These are phyloP conservation scores for Tinamus major DNA, from an alignment of 2,797 vertebrate species.

Conservation along the genomic window DNA sequence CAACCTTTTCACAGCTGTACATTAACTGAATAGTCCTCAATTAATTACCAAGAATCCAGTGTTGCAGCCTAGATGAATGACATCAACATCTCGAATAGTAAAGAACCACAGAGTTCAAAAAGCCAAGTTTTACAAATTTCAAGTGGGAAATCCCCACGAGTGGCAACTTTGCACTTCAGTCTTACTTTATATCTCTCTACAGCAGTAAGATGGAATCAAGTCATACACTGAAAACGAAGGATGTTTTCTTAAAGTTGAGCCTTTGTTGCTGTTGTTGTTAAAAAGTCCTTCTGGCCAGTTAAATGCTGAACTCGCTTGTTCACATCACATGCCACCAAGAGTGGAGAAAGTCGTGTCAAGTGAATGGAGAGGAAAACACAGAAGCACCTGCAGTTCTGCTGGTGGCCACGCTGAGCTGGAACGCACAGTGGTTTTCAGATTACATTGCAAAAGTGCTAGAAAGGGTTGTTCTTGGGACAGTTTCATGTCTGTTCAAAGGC, in stretches of 20 bases:
- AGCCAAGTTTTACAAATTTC: not conserved
- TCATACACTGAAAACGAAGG: not conserved
- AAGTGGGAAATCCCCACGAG: not conserved
- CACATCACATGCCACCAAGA: accelerated
- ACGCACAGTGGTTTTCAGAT: accelerated
- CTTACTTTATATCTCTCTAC: too few relatives aligned
- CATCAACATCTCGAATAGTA: not conserved
- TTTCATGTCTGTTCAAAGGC: not conserved
- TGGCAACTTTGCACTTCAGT: not conserved
- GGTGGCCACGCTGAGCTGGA: not conserved
- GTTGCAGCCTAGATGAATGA: not conserved
- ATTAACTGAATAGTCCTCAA: not conserved
- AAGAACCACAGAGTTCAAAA: not conserved
- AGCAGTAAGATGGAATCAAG: not conserved
- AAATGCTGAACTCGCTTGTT: not conserved
- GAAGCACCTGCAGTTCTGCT: not conserved
- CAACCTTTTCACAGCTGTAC: not conserved
- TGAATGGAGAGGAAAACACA: not conserved
- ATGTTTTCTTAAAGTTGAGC: not conserved
- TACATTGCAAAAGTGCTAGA: not conserved
- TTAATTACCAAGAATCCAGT: not conserved
- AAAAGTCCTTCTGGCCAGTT: not conserved
- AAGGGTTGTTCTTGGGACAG: not conserved
- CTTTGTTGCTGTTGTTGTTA: too few relatives aligned
- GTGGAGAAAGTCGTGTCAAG: not conserved